Base-by-base conservation (phyloP, 1,140 invertebrate species). In the Melanaphis sacchari region DNA sequence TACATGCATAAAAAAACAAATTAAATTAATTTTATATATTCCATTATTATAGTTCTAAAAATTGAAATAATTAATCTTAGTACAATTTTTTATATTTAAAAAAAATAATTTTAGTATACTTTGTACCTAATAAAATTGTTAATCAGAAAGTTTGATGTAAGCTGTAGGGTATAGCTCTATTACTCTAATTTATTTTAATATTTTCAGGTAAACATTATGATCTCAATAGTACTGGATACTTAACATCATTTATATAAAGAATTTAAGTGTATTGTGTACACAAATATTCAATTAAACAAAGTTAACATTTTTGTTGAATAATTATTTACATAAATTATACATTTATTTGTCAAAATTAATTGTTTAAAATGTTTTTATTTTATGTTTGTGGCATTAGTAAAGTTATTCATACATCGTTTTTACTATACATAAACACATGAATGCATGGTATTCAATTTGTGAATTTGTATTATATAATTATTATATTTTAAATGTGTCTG, bases 161-260 rank as follows among this genome's bases (percentile, higher is more conserved):
- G 40, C 38, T 38, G 24, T 15, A 84, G 9, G 82, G 82, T 84
- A 41, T 84, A 40, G 8, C n/a, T 90, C 15, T 43, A n/a, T 66
- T 38, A n/a, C 21, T 43, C 9, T 91, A 91, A 66, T 76, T 2
- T 22, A n/a, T 91, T 66, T 91, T 43, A 18, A 26, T 92, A 0
- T 92, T 92, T 92, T 82, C 41, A 92, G 90, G 66, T 92, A 92
- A 82, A 38, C 38, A 46, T 31, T 49, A 91, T 92, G 90, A 92
- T 92, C 90, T 92, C 90, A 92, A 92, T 31, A 38, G 54, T 90
- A 90, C 89, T 91, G 52, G 43, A 91, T 43, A 91, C 52, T 41
- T 91, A 76, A 41, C 87, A 66, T 91, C 90, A 91, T 66, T 91
- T 43, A 43, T 31, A 76, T 22, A 76, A 76, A 41, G 40, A 15